Percentiles rank a stretch among this genome's conserved stretches.
Evolutionary conservation across 2,888 invertebrate species (phyloP).

Genomic region (Volucella bombylans): DNA sequence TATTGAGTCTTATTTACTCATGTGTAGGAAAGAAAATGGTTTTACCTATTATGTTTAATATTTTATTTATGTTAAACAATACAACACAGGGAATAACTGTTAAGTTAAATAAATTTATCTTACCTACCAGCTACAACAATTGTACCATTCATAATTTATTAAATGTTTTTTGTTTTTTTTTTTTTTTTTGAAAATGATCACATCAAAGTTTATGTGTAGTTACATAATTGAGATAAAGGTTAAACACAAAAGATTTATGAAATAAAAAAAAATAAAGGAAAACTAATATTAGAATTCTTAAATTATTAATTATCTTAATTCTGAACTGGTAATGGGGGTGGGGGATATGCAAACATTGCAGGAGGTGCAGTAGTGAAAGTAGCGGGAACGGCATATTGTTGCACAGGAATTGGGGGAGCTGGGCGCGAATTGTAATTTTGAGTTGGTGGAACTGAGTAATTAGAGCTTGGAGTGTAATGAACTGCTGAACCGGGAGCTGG

Average conservation of each 20-base stretch:
- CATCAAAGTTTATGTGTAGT: conserved; percentile 56
- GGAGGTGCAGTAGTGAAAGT: conserved; percentile 75
- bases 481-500: conserved; percentile 67
- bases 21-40: conserved; percentile 16
- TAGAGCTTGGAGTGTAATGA: conserved; percentile 60
- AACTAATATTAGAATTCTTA: conserved; percentile 31
- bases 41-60: conserved; percentile 32
- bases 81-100: conserved; percentile 34
- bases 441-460: conserved; percentile 62
- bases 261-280: conserved; percentile 30
- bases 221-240: conserved; percentile 43
- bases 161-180: conserved; percentile 45
- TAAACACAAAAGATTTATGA: conserved; percentile 38
- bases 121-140: conserved; percentile 48
- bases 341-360: conserved; percentile 81
- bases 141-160: conserved; percentile 49
- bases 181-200: conserved; percentile 53
- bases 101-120: conserved; percentile 29
- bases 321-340: conserved; percentile 82
- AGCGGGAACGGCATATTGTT: conserved; percentile 80
- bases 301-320: conserved; percentile 77
- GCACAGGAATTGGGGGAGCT: conserved; percentile 74
- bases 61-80: conserved; percentile 34
- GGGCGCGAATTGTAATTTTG: conserved; percentile 52
- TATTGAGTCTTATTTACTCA: conserved; percentile 17